Conservation (phyloP, 2,113 vertebrate genomes). For the Spea bombifrons region DNA sequence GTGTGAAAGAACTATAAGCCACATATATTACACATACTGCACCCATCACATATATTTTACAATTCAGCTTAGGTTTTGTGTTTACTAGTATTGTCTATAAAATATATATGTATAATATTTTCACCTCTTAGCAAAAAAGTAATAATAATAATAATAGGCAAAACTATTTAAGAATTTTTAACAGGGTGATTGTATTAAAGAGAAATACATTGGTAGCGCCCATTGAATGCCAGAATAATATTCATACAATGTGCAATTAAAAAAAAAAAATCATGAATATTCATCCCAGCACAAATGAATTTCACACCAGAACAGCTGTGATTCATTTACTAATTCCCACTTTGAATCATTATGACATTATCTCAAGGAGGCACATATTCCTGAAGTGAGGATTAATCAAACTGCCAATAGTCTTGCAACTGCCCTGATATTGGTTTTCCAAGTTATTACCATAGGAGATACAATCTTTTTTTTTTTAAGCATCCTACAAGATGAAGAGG, state of each 20-base stretch:
- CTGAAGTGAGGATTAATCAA: constrained; percentile 63
- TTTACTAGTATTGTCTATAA: no score
- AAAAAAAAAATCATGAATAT: constrained; percentile 63
- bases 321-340: constrained; percentile 71
- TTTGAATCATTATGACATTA: constrained; percentile 73
- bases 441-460: constrained; percentile 37
- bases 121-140: no score
- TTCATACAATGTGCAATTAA: constrained; percentile 50
- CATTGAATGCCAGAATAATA: constrained; percentile 42
- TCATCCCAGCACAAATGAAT: constrained; percentile 63
- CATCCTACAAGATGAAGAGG: constrained; percentile 6
- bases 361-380: constrained; percentile 63
- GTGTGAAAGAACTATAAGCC: no score
- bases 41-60: no score
- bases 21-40: no score
- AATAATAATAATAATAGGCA: no score
- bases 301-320: constrained; percentile 72
- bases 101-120: no score
- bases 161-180: no score
- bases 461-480: constrained; percentile 18
- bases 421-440: constrained; percentile 37
- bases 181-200: neutral
- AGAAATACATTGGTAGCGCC: constrained; percentile 22
- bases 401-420: constrained; percentile 55
- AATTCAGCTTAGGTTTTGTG: no score